phyloP scores from a whole-genome alignment of 2,797 vertebrate species.

The Squalus acanthias region DNA sequence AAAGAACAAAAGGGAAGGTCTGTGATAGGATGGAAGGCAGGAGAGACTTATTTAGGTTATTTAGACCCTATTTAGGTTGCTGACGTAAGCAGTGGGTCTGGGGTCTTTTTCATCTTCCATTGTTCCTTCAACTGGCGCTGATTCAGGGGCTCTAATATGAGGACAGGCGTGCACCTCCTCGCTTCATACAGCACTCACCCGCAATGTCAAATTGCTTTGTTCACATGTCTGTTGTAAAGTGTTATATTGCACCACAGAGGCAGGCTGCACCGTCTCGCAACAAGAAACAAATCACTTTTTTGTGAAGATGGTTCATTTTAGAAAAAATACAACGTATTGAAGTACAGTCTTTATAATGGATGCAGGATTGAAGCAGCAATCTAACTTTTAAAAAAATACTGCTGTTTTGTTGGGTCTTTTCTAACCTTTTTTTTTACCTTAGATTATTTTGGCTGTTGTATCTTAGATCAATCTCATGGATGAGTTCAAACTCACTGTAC shows the following conservation, averaged over 20 bases:
- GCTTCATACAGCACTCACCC: background rate
- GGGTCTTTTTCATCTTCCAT: background rate
- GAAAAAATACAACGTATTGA: background rate
- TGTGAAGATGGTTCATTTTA: background rate
- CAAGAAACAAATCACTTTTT: background rate
- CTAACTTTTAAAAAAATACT: background rate
- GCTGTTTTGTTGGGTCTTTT: background rate
- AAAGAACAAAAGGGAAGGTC: too few relatives aligned
- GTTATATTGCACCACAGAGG: background rate
- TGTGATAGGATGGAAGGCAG: too few relatives aligned
- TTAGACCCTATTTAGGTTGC: too few relatives aligned
- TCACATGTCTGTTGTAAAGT: background rate
- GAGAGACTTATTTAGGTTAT: too few relatives aligned
- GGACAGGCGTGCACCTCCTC: background rate
- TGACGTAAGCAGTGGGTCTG: background rate
- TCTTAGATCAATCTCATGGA: background rate
- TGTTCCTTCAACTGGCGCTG: background rate
- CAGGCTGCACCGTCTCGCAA: background rate
- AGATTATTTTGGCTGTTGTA: background rate
- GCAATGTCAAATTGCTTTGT: constrained; percentile 14
- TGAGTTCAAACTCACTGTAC: constrained; percentile 29
- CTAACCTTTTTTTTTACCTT: background rate
- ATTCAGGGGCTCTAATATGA: background rate
- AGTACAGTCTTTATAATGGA: background rate
- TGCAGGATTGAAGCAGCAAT: background rate